Conservation (phyloP, 2,113 vertebrate genomes). For the Telmatochromis sp. region DNA sequence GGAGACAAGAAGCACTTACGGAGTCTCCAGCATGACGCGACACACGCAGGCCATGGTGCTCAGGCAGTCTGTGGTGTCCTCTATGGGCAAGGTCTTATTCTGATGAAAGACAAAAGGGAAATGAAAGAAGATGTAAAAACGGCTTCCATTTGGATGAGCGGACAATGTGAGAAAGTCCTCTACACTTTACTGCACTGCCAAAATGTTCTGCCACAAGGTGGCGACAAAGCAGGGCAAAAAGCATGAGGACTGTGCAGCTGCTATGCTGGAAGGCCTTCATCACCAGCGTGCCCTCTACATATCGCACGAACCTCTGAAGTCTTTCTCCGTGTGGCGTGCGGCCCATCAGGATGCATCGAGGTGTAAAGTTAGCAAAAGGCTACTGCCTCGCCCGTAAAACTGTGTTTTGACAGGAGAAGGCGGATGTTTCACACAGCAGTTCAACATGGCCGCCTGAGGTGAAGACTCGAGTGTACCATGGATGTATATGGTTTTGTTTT, state of each 20-base stretch:
- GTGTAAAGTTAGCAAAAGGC: not conserved
- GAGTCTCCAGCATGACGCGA: constrained; percentile 91
- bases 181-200: not conserved
- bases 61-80: constrained; percentile 91
- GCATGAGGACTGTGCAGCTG: not conserved
- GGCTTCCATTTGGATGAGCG: not conserved
- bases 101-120: constrained; percentile 29
- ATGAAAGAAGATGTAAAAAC: not conserved
- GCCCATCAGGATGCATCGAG: not conserved
- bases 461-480: not conserved
- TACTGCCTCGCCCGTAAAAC: not conserved
- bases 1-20: constrained; percentile 71
- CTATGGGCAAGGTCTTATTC: constrained; percentile 91
- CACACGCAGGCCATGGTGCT: constrained; percentile 95
- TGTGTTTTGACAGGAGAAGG: not conserved
- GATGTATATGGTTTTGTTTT: not conserved
- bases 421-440: not conserved
- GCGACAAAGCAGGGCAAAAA: not conserved
- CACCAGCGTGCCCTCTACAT: not conserved
- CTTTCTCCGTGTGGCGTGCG: not conserved
- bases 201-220: constrained; percentile 35
- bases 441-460: not conserved
- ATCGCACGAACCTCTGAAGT: not conserved
- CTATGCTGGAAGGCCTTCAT: not conserved
- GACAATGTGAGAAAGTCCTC: not conserved